A percentile compares a stretch with the other conserved stretches of the same genome.
These are phyloP conservation scores for Epiblema foenella DNA, from an alignment of 2,888 invertebrate species.

Conservation along the genomic window DNA sequence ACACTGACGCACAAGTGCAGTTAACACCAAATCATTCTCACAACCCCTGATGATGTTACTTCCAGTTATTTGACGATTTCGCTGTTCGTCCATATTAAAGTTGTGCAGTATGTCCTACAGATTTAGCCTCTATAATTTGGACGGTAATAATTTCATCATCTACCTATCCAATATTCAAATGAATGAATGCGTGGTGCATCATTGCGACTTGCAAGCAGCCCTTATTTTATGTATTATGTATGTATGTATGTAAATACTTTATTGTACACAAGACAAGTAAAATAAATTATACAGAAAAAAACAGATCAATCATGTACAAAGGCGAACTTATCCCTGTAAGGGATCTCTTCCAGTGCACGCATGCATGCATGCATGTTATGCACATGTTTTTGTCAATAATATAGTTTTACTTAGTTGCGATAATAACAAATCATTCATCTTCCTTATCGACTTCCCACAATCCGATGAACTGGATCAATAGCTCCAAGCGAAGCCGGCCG, in stretches of 20 bases:
- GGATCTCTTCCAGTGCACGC: no score
- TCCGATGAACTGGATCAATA: conserved; percentile 4
- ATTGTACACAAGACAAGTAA: no score
- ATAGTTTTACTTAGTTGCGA: neutral
- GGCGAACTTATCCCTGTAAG: no score
- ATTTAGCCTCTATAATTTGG: neutral
- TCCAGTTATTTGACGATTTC: neutral
- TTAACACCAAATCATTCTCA: no score
- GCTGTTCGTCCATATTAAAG: neutral
- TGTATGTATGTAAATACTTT: no score
- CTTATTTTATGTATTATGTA: neutral
- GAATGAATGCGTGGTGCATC: neutral
- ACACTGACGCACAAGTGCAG: no score
- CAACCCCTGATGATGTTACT: neutral
- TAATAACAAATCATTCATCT: neutral
- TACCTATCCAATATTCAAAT: neutral
- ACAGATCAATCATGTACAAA: no score
- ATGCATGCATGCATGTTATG: no score
- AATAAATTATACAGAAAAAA: no score
- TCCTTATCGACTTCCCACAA: neutral
- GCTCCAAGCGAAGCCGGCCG: conserved; percentile 28
- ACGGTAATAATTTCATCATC: no score
- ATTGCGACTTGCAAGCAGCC: neutral
- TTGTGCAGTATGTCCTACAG: neutral
- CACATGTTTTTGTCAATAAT: neutral